Evolutionary conservation across 2,113 vertebrate species (phyloP), one percentile per base, ranked within the genome.

Genomic region (Laterallus jamaicensis): DNA sequence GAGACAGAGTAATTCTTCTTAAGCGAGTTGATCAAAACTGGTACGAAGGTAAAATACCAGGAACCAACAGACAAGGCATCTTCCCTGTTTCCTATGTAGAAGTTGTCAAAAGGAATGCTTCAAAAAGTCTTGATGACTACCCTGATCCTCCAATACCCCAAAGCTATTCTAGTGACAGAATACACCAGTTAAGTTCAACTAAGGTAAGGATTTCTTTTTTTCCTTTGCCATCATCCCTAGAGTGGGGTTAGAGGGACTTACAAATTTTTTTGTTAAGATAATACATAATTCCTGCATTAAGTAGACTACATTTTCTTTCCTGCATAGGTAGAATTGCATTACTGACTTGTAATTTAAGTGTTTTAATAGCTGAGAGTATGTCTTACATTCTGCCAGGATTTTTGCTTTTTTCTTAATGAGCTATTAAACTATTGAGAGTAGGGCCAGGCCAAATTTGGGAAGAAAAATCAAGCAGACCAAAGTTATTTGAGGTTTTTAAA

Each of bases 1-100:
- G 99, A n/a, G 99, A 99, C 95, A 98, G 97, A 97, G 95, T 99
- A 66, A 98, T 99, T 94, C 98, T 99, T 96, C 97, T 99, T 63
- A 98, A 99, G 95, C 98, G 98, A 97, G 99, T 99, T 96, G 99
- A 99, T 98, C 98, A 99, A 97, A 99, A 99, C 97, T 99, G 99
- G 99, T 99, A 99, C 84, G 99, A 99, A 98, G 99, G 99, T 88
- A 99, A 98, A 98, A 99, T 99, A 94, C 98, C 98, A 75, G 99
- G 99, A 93, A 98, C 98, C 90, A 98, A 96, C 97, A 99, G 99
- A 97, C 99, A 99, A 98, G 99, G 99, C 86, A 99, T 99, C 97
- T 99, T 99, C 97, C 99, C 99, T 4, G 98, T 99, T 71, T 99
- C 99, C 88, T 99, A 99, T 11, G 98, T 99, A 55, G 99, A 99